phyloP scores from a whole-genome alignment of 2,113 vertebrate species.

The Dipodomys merriami region DNA sequence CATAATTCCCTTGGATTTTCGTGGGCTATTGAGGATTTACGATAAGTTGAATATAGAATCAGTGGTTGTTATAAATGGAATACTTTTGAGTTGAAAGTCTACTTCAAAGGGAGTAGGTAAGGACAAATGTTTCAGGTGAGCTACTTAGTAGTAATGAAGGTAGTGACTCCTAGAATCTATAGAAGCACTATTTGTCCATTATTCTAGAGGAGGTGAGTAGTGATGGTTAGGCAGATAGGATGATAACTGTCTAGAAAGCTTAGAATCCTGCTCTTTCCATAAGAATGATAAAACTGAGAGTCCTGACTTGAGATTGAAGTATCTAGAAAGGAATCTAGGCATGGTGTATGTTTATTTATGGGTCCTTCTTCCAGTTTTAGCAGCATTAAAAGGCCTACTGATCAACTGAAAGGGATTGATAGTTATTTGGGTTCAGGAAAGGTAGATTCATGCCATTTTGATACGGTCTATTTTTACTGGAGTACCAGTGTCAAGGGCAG shows the following conservation, averaged over 20 bases:
- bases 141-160: background rate
- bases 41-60: constrained; percentile 10
- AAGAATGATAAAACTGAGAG: background rate
- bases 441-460: constrained; percentile 18
- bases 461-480: constrained; percentile 2
- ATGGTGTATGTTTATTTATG: background rate
- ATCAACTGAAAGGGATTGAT: constrained; percentile 13
- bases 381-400: constrained; percentile 14
- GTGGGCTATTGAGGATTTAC: background rate
- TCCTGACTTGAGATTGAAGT: constrained; percentile 9
- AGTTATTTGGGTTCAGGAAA: background rate
- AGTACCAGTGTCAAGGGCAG: background rate
- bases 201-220: background rate
- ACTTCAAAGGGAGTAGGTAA: background rate
- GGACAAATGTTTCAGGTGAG: background rate
- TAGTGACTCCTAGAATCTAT: background rate
- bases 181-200: background rate
- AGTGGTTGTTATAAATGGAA: background rate
- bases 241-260: constrained; percentile 13
- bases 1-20: background rate
- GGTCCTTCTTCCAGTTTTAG: background rate
- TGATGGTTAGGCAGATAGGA: constrained; percentile 11
- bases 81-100: background rate
- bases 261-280: constrained; percentile 21
- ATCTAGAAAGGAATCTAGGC: constrained; percentile 15